Evolutionary conservation across 2,797 vertebrate species (phyloP).

Genomic region (Loris lydekkerianus): DNA sequence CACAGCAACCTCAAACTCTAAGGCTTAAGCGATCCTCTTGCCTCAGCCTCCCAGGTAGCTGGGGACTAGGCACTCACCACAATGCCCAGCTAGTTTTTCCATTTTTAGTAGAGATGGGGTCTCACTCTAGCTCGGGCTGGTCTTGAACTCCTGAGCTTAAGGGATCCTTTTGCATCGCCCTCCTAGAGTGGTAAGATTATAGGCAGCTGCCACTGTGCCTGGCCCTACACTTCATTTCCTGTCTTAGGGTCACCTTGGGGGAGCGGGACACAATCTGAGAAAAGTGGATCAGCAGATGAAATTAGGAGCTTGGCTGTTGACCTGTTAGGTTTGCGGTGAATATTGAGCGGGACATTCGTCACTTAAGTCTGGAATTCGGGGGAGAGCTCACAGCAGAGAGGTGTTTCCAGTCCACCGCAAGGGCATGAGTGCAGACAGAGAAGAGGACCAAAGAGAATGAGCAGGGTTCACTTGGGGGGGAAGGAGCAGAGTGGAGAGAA

Average conservation of each 20-base stretch:
- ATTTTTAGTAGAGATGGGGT: too few species aligned
- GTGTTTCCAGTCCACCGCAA: too few species aligned
- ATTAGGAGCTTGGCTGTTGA: background rate
- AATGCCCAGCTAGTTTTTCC: too few species aligned
- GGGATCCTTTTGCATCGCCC: too few species aligned
- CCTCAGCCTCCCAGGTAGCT: too few species aligned
- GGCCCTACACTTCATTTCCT: background rate
- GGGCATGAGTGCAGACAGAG: background rate
- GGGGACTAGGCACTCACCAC: too few species aligned
- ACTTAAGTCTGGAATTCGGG: background rate
- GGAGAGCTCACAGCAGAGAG: background rate
- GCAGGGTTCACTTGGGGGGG: accelerated
- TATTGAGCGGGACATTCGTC: background rate
- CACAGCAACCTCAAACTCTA: too few species aligned
- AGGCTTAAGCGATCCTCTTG: too few species aligned
- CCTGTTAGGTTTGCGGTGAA: accelerated
- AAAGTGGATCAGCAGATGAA: background rate
- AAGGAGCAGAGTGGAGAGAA: background rate
- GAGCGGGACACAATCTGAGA: background rate
- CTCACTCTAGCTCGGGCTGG: too few species aligned
- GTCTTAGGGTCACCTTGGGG: background rate
- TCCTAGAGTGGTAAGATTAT: too few species aligned
- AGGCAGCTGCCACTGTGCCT: too few species aligned
- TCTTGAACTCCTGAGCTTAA: too few species aligned
- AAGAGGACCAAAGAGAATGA: background rate